phyloP scores from a whole-genome alignment of 2,113 vertebrate genomes.

The chimpanzee (Pan troglodytes) region NHGRI_mPanTro3-v2.1_pri NC_072398.2:41763501-41764000 shows the following conservation, averaged over 20 bases:
- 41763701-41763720: no score
- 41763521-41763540: not conserved
- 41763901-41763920: not conserved
- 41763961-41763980: not conserved
- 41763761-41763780: no score
- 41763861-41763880: not conserved
- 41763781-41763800: no score
- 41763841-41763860: not conserved
- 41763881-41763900: not conserved
- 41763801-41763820: not conserved
- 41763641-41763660: no score
- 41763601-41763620: not conserved
- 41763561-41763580: not conserved
- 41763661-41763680: no score
- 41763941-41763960: not conserved
- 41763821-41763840: not conserved
- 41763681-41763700: no score
- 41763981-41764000: not conserved
- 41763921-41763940: not conserved
- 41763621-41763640: no score
- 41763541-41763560: not conserved
- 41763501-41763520: not conserved
- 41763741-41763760: no score
- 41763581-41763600: not conserved
- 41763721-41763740: no score